Percentiles rank a stretch among this genome's conserved stretches.
phyloP scores from a whole-genome alignment of 1,140 invertebrate genomes.

The Diabrotica undecimpunctata region DNA sequence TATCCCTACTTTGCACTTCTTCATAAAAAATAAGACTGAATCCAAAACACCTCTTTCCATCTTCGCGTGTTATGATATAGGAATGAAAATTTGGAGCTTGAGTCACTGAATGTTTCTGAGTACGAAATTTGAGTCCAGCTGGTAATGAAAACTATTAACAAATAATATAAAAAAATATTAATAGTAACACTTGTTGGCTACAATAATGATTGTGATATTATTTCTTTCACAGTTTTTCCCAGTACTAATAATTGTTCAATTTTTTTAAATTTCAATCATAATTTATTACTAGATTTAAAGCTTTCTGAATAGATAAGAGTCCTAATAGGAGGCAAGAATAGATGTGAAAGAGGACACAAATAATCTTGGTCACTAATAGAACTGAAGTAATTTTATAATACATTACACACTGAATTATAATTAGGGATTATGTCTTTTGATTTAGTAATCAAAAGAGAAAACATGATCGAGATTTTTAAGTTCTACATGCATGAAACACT shows the following conservation, averaged over 20 bases:
- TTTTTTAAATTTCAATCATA: slow-evolving; percentile 17
- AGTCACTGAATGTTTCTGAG: slow-evolving; percentile 82
- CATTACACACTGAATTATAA: too few species aligned
- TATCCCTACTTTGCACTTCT: slow-evolving; percentile 85
- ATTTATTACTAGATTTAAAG: too few species aligned
- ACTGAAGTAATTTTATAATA: too few species aligned
- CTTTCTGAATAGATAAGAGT: too few species aligned
- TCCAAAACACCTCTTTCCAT: slow-evolving; percentile 90
- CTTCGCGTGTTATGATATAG: slow-evolving; percentile 94
- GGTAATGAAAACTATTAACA: slow-evolving; percentile 83
- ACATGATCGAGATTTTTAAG: too few species aligned
- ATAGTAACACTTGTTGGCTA: background rate
- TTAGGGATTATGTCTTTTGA: too few species aligned
- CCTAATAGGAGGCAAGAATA: too few species aligned
- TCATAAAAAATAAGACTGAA: slow-evolving; percentile 94
- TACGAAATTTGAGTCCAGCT: slow-evolving; percentile 87
- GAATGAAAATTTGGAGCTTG: slow-evolving; percentile 87
- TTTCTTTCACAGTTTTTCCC: background rate
- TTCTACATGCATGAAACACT: too few species aligned
- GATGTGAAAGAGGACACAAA: too few species aligned
- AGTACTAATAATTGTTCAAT: background rate
- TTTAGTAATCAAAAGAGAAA: too few species aligned
- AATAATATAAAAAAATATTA: slow-evolving; percentile 12
- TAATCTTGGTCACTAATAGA: too few species aligned
- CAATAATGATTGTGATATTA: background rate